A percentile compares a stretch with the other conserved stretches of the same genome.
These are phyloP conservation scores for Siphonodentalium dalli DNA, from an alignment of 2,888 invertebrate species.

Conservation along the genomic window DNA sequence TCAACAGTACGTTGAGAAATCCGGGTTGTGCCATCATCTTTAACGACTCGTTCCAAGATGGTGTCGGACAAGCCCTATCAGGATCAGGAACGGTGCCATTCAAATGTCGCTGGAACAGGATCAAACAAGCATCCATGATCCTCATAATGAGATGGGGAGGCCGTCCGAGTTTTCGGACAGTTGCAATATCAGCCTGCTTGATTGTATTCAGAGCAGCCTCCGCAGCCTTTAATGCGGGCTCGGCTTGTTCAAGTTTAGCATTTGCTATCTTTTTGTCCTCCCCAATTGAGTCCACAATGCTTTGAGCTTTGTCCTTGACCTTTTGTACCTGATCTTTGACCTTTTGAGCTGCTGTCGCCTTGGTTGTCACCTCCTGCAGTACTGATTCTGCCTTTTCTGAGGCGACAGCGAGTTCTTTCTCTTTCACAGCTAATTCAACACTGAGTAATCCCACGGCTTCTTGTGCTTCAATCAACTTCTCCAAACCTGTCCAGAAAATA, in stretches of 20 bases:
- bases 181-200: slow-evolving; percentile 64
- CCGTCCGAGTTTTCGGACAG: slow-evolving; percentile 63
- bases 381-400: slow-evolving; percentile 79
- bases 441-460: slow-evolving; percentile 77
- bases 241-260: slow-evolving; percentile 61
- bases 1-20: slow-evolving; percentile 75
- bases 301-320: slow-evolving; percentile 66
- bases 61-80: slow-evolving; percentile 59
- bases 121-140: slow-evolving; percentile 65
- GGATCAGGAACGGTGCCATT: slow-evolving; percentile 55
- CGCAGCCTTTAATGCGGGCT: slow-evolving; percentile 65
- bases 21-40: slow-evolving; percentile 62
- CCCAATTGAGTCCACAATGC: slow-evolving; percentile 64
- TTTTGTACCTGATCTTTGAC: slow-evolving; percentile 66
- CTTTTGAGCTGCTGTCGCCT: slow-evolving; percentile 65
- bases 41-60: slow-evolving; percentile 64
- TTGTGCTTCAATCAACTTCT: slow-evolving; percentile 64
- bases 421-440: slow-evolving; percentile 83
- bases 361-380: slow-evolving; percentile 62
- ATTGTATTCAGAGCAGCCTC: slow-evolving; percentile 68
- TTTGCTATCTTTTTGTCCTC: slow-evolving; percentile 61
- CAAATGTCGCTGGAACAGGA: slow-evolving; percentile 61
- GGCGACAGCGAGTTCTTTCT: slow-evolving; percentile 81
- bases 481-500: slow-evolving; percentile 45
- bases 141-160: slow-evolving; percentile 66